phyloP scores from a whole-genome alignment of 2,797 vertebrate genomes.

The Oreochromis grahami region DNA sequence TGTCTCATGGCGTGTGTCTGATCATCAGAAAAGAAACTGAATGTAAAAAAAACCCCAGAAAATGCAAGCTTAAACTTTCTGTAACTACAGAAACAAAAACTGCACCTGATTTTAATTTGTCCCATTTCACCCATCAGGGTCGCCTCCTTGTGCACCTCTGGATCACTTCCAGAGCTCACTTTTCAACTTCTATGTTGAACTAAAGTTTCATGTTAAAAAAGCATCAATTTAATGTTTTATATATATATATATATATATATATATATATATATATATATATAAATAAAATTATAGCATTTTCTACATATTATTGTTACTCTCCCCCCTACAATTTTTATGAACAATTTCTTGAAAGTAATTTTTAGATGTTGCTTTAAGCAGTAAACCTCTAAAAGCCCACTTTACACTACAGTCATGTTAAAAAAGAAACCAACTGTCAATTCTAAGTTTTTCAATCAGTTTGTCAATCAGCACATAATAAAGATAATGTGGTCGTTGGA shows the following conservation, averaged over 20 bases:
- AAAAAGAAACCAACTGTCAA: not conserved
- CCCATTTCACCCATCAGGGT: not conserved
- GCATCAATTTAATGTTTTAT: not conserved
- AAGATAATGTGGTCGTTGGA: not conserved
- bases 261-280: not conserved
- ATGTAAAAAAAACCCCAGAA: fast-evolving
- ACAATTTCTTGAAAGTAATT: not conserved
- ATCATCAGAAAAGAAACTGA: not conserved
- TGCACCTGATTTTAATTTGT: not conserved
- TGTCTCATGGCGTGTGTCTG: not conserved
- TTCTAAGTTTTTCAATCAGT: not conserved
- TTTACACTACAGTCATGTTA: not conserved
- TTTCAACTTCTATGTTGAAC: not conserved
- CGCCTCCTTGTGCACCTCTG: not conserved
- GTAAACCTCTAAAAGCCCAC: not conserved
- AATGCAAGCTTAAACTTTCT: not conserved
- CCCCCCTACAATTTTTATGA: not conserved
- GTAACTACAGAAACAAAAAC: not conserved
- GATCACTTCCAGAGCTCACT: not conserved
- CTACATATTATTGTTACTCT: not conserved
- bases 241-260: not conserved
- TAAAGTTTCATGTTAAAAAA: not conserved
- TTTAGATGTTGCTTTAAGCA: not conserved
- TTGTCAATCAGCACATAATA: not conserved
- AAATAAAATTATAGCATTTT: not conserved